Conservation (phyloP, 2,888 invertebrate species). For the Nephrotoma flavescens region DNA sequence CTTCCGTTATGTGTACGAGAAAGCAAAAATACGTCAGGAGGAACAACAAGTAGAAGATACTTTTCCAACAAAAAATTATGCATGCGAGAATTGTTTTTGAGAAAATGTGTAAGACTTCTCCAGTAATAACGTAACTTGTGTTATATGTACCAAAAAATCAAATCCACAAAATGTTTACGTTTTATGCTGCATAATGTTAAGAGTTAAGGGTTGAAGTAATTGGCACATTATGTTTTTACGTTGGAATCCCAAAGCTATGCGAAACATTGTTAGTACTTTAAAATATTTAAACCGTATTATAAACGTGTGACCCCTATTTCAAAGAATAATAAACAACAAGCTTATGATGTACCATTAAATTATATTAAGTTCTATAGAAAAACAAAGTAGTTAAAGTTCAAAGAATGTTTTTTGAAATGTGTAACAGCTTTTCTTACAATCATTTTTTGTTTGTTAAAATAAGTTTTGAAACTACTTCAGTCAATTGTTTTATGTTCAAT, state of each 20-base stretch:
- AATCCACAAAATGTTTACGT: neutral
- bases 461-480: no score
- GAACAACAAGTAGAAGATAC: neutral
- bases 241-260: neutral
- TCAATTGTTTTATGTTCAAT: no score
- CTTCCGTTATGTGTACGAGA: no score
- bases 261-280: neutral
- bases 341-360: neutral
- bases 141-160: neutral
- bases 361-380: no score
- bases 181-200: neutral
- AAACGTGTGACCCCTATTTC: neutral
- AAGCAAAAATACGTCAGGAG: neutral
- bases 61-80: neutral
- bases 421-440: no score
- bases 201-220: neutral
- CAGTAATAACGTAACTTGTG: neutral
- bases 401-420: no score
- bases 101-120: neutral
- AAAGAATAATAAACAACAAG: neutral
- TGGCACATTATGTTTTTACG: neutral
- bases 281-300: no score
- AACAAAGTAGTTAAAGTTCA: no score
- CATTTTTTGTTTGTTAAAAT: no score
- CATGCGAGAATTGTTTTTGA: neutral